Percentiles rank a stretch among this genome's conserved stretches.
These are phyloP conservation scores for Pagetopsis macropterus DNA, from an alignment of 2,797 vertebrate genomes.

Conservation along the genomic window DNA sequence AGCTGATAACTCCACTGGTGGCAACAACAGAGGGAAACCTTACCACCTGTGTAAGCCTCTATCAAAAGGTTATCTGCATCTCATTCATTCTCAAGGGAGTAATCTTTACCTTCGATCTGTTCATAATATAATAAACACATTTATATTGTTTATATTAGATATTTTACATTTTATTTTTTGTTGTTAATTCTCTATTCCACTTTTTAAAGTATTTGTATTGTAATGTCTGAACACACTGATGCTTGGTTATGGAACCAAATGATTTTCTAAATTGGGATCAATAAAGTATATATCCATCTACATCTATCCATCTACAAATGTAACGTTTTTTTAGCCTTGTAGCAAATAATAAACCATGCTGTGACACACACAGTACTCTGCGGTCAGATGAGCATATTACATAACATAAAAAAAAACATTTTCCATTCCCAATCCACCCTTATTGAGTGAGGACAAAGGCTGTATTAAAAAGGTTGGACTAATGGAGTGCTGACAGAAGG, in stretches of 20 bases:
- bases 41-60: neutral
- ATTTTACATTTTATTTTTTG: too few species aligned
- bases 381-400: slow-evolving; percentile 25
- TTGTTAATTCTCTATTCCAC: too few species aligned
- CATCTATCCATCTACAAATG: neutral
- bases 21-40: slow-evolving; percentile 8
- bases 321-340: neutral
- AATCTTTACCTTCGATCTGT: neutral
- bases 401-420: slow-evolving; percentile 16
- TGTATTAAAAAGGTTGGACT: slow-evolving; percentile 43
- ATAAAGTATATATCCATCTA: too few species aligned
- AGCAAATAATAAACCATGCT: neutral
- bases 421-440: neutral
- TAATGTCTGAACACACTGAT: too few species aligned
- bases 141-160: too few species aligned
- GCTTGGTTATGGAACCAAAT: too few species aligned
- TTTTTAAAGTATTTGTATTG: too few species aligned
- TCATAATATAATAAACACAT: neutral
- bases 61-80: slow-evolving; percentile 8
- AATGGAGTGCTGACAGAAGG: slow-evolving; percentile 73
- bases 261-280: too few species aligned
- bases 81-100: slow-evolving; percentile 16
- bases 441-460: slow-evolving; percentile 27
- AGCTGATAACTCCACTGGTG: slow-evolving; percentile 13
- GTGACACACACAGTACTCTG: neutral